phyloP scores from a whole-genome alignment of 2,113 vertebrate species.

The Corvus hawaiiensis region DNA sequence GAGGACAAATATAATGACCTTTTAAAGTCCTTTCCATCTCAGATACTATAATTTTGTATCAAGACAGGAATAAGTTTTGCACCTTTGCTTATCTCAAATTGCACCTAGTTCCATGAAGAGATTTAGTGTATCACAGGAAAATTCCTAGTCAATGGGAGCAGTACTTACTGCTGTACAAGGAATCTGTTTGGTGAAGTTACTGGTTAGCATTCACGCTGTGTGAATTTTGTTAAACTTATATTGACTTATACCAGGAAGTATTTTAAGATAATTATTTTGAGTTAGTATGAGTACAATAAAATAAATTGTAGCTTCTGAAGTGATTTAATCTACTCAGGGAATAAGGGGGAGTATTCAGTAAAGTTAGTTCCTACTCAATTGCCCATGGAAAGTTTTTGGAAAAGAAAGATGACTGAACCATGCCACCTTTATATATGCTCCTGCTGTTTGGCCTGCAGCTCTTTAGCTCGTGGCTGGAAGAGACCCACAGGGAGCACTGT shows the following conservation, averaged over 20 bases:
- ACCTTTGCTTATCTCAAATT: neutral
- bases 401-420: neutral
- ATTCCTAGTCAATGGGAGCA: neutral
- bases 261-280: neutral
- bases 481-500: neutral
- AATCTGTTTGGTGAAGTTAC: neutral
- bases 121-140: neutral
- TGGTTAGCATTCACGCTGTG: neutral
- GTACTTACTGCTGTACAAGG: neutral
- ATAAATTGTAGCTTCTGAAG: neutral
- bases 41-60: neutral
- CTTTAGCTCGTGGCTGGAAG: neutral
- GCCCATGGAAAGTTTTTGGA: neutral
- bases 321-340: neutral
- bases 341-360: neutral
- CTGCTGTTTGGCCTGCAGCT: neutral
- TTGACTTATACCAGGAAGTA: neutral
- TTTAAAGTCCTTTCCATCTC: neutral
- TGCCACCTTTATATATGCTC: neutral
- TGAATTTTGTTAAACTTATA: neutral
- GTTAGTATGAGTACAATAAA: neutral
- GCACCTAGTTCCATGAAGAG: neutral
- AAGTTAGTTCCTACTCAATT: neutral
- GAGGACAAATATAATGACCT: neutral
- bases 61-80: neutral